These are phyloP conservation scores for Chroicocephalus ridibundus DNA, from an alignment of 2,113 vertebrate genomes.

Conservation along the genomic window DNA sequence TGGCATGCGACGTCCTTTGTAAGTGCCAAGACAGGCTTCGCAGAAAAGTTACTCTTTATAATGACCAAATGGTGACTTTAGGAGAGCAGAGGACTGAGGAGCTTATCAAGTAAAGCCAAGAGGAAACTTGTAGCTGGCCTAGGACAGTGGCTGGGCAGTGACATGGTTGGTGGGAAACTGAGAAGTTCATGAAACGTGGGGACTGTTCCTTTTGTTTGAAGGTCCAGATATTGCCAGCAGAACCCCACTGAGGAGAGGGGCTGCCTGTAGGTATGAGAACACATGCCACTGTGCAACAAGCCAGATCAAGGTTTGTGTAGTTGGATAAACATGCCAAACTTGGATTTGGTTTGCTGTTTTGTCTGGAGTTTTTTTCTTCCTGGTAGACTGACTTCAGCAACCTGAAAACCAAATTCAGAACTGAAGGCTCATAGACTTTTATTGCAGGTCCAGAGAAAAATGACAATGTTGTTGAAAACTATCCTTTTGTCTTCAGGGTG, in stretches of 20 bases:
- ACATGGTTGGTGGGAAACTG: not conserved
- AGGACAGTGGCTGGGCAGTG: not conserved
- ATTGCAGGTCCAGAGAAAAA: not conserved
- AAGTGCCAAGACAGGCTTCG: not conserved
- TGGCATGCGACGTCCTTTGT: rapidly evolving
- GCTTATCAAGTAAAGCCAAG: not conserved
- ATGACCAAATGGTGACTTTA: not conserved
- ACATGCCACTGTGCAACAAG: not conserved
- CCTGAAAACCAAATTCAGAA: not conserved
- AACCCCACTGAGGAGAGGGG: not conserved
- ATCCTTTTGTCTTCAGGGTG: not conserved
- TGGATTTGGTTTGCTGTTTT: not conserved
- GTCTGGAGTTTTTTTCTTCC: rapidly evolving
- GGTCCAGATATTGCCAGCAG: not conserved
- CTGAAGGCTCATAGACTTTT: not conserved
- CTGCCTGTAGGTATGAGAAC: not conserved
- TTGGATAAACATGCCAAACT: not conserved
- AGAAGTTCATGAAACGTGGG: rapidly evolving
- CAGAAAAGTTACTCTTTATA: not conserved
- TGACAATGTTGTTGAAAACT: not conserved
- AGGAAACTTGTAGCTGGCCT: not conserved
- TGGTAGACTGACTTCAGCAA: not conserved
- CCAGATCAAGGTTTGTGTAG: not conserved
- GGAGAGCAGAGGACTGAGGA: not conserved
- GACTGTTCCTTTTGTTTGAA: not conserved